Conservation (phyloP, 2,797 vertebrate genomes). For the Darevskia mixta region DNA sequence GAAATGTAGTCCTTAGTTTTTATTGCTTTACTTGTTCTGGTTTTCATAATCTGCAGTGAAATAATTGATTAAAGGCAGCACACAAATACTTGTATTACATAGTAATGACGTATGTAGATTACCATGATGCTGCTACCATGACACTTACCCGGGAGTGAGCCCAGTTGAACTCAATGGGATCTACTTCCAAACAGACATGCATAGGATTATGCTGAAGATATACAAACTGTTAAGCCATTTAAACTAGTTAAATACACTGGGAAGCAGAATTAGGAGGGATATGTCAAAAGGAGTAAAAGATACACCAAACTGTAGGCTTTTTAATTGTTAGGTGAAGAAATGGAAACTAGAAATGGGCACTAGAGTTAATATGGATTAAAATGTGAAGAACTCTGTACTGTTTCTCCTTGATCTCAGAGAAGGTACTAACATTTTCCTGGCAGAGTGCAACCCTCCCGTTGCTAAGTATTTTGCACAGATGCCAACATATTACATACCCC, state of each 20-base stretch:
- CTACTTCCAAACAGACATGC: too few species aligned
- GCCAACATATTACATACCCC: neutral
- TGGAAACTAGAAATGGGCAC: neutral
- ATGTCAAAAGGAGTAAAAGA: neutral
- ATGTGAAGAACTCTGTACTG: neutral
- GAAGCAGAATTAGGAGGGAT: neutral
- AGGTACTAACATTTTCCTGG: conserved; percentile 10
- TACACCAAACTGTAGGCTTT: neutral
- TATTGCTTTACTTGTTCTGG: too few species aligned
- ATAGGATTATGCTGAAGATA: too few species aligned
- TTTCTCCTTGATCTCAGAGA: neutral
- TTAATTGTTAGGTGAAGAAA: neutral
- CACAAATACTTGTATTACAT: too few species aligned
- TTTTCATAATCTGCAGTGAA: too few species aligned
- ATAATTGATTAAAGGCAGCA: too few species aligned
- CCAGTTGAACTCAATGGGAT: neutral
- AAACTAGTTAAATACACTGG: neutral
- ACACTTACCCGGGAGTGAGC: too few species aligned
- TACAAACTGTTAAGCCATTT: neutral
- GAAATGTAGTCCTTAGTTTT: too few species aligned
- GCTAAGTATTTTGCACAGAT: neutral
- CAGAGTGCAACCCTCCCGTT: neutral
- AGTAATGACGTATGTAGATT: too few species aligned
- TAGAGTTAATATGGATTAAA: neutral
- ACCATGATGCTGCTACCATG: too few species aligned